Percentiles rank a stretch among this genome's conserved stretches.
These are phyloP conservation scores for Acanthosepion esculentum DNA, from an alignment of 2,888 invertebrate genomes.

Conservation along the genomic window DNA sequence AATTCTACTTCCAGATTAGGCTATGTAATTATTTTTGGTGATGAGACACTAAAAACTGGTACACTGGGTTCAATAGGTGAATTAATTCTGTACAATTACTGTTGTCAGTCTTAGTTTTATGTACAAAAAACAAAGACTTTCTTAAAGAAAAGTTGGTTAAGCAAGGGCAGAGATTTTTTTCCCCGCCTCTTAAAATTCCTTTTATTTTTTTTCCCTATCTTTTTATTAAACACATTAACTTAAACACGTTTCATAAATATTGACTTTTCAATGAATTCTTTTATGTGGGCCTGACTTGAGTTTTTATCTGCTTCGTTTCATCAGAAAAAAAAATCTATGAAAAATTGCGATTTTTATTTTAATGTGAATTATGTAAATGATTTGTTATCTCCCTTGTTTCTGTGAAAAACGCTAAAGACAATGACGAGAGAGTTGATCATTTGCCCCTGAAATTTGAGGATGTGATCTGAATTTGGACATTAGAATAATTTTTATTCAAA, in stretches of 20 bases:
- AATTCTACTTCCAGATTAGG: no score
- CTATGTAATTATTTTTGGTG: no score
- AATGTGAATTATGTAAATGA: not conserved
- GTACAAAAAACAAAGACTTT: no score
- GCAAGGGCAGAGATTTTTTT: no score
- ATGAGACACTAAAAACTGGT: no score
- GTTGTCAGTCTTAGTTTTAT: not conserved
- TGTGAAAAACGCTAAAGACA: not conserved
- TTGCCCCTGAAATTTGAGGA: not conserved
- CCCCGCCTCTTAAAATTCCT: no score
- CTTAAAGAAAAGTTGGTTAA: no score
- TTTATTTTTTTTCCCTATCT: no score
- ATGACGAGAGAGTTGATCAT: not conserved
- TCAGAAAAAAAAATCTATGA: not conserved
- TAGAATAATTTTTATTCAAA: not conserved
- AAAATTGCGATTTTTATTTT: not conserved
- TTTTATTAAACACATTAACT: not conserved
- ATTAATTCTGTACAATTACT: not conserved
- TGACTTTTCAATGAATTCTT: not conserved
- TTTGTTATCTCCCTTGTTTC: not conserved
- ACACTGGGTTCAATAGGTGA: no score
- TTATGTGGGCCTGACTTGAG: not conserved
- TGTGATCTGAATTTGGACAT: not conserved
- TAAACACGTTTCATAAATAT: not conserved
- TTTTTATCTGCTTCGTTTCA: not conserved